phyloP scores from a whole-genome alignment of 2,113 vertebrate species.

The Myanophis thanlyinensis region DNA sequence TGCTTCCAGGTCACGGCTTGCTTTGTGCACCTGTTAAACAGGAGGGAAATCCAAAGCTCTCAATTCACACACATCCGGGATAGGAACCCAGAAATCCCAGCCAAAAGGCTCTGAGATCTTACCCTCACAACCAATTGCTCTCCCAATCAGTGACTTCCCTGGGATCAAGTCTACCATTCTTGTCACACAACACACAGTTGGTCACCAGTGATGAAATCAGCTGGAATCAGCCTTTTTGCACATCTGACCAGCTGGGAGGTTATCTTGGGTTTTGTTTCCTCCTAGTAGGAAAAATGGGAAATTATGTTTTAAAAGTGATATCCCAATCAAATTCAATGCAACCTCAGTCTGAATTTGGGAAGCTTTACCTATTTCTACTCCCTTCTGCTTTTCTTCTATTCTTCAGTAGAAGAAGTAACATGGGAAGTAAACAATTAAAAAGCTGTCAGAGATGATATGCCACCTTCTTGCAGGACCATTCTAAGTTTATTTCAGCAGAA shows the following conservation, averaged over 20 bases:
- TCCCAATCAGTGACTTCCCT: not conserved
- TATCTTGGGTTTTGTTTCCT: not conserved
- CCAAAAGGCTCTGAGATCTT: not conserved
- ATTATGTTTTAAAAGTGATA: not conserved
- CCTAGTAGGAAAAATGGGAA: not conserved
- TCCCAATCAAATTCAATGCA: not conserved
- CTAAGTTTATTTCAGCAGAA: not conserved
- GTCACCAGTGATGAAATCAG: not conserved
- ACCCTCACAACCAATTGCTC: not conserved
- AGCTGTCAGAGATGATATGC: not conserved
- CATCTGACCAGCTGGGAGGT: not conserved
- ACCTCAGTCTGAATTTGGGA: not conserved
- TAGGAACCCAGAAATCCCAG: not conserved
- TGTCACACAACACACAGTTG: not conserved
- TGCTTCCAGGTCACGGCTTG: accelerated
- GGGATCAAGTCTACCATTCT: not conserved
- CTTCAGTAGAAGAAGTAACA: not conserved
- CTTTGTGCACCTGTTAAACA: not conserved
- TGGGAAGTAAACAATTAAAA: not conserved
- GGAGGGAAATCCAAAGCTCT: not conserved
- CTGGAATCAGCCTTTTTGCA: not conserved
- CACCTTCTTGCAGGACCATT: not conserved
- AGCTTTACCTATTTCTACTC: not conserved
- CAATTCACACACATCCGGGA: not conserved
- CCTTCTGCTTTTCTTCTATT: not conserved